Evolutionary conservation across 2,888 invertebrate species (phyloP), one percentile per base, ranked within the genome.

Genomic region (Eugnorisma glareosa): DNA sequence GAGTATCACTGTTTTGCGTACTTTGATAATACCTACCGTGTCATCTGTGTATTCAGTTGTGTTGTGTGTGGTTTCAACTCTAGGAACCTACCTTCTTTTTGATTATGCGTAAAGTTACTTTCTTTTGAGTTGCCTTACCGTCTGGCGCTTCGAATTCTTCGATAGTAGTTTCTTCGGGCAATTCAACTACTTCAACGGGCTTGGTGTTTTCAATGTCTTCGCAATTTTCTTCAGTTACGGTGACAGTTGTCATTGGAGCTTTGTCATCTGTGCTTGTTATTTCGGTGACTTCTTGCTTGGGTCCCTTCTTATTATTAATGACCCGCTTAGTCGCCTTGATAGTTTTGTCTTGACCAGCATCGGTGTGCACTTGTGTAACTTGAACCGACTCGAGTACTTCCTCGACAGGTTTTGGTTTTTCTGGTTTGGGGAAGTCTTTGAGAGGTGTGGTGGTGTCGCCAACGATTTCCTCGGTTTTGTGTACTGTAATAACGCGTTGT

Each of bases 211-310:
- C 43, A 1, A 7, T 0, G 0, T 76, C 64, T 18, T 69, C 67
- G 7, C 57, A 15, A 80, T 86, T 94, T 90, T 83, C 93, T 90
- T 90, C 95, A 1, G 64, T 77, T 0, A 81, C 48, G 0, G 59
- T 67, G 0, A 82, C 79, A 0, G 82, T 77, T 0, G 76, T 75
- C 0, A 77, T 67, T 0, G 75, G 77, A 21, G 57, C 73, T 35
- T 83, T 76, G 21, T 79, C 79, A 8, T 82, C 75, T 24, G 73
- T 24, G 0, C 79, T 83, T 1, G 72, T 82, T 3, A 82, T 82
- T 28, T 82, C 72, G 0, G 76, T 79, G 3, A 73, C 68, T 59
- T 79, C 83, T 61, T 78, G 66, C 37, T 59, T 81, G 0, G 78
- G 68, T 11, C 74, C 78, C 2, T 40, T 76, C 7, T 81, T 78